Percentiles rank a stretch among this genome's conserved stretches.
These are phyloP conservation scores for Selenia dentaria DNA, from an alignment of 2,888 invertebrate species.

Conservation along the genomic window DNA sequence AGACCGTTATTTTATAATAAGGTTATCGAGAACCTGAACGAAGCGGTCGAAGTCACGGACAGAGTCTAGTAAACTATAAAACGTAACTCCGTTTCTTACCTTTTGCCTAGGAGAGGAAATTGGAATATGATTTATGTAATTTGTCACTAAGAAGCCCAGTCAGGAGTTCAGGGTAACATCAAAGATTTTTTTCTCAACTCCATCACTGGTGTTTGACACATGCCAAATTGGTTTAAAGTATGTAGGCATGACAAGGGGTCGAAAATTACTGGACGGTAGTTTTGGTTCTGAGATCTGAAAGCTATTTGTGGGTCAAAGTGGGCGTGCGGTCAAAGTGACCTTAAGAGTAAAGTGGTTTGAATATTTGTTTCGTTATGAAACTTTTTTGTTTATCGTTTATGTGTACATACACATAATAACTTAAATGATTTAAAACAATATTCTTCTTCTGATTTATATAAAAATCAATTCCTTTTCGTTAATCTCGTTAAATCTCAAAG, in stretches of 20 bases:
- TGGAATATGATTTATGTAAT: constrained; percentile 18
- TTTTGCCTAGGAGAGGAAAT: constrained; percentile 2
- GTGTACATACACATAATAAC: no score
- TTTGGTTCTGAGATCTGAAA: constrained; percentile 19
- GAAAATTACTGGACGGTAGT: constrained; percentile 26
- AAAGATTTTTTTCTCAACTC: constrained; percentile 34
- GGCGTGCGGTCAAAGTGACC: constrained; percentile 5
- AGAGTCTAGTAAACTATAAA: no score
- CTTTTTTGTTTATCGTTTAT: no score
- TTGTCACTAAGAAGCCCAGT: constrained; percentile 21
- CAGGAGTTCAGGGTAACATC: constrained; percentile 21
- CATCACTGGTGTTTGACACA: constrained; percentile 34
- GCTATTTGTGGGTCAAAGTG: constrained; percentile 25
- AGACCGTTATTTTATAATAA: no score
- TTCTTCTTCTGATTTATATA: no score
- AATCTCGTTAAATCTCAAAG: no score
- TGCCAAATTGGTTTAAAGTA: constrained; percentile 39
- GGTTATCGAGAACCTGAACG: no score
- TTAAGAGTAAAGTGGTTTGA: constrained; percentile 1
- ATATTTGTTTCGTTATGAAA: no score
- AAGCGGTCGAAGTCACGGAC: no score
- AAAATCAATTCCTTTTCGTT: no score
- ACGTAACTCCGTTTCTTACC: not conserved
- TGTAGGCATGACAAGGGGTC: constrained; percentile 33
- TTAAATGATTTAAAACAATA: no score